A percentile compares a stretch with the other conserved stretches of the same genome.
Conservation (phyloP, 2,113 vertebrate genomes). For the Grallaria varia region DNA sequence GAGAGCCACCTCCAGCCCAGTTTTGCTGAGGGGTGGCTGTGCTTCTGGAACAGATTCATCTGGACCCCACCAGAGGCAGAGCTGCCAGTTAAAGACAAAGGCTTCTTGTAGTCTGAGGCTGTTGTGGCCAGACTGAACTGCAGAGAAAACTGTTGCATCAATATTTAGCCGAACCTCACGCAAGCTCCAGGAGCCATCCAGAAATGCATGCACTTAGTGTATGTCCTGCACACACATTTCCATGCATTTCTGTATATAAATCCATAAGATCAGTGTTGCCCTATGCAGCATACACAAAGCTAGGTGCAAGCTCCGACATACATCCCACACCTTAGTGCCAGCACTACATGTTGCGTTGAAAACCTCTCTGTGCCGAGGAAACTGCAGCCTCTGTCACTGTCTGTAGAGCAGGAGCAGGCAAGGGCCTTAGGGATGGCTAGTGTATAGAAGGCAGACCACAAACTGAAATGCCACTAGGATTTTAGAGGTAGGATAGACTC, state of each 20-base stretch:
- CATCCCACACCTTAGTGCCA: fast-evolving
- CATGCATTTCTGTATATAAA: fast-evolving
- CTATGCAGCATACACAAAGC: not conserved
- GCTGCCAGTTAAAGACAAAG: not conserved
- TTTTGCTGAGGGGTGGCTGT: not conserved
- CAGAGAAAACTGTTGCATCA: not conserved
- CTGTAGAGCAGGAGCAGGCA: fast-evolving
- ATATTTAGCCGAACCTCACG: not conserved
- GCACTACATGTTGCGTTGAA: fast-evolving
- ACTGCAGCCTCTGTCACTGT: not conserved
- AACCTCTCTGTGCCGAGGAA: fast-evolving
- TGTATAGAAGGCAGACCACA: not conserved
- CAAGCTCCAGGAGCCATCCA: fast-evolving
- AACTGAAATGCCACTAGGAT: not conserved
- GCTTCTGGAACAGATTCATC: not conserved
- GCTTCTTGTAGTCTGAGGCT: conserved; percentile 12
- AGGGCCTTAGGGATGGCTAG: not conserved
- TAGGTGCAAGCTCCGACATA: fast-evolving
- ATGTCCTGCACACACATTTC: not conserved
- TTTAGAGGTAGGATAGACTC: not conserved
- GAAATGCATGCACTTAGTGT: fast-evolving
- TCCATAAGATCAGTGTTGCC: fast-evolving
- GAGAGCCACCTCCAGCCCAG: not conserved
- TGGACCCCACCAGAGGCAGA: not conserved
- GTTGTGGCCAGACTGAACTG: not conserved